Evolutionary conservation across 2,113 vertebrate genomes (phyloP).

Genomic region (Oreochromis tanganicae): DNA sequence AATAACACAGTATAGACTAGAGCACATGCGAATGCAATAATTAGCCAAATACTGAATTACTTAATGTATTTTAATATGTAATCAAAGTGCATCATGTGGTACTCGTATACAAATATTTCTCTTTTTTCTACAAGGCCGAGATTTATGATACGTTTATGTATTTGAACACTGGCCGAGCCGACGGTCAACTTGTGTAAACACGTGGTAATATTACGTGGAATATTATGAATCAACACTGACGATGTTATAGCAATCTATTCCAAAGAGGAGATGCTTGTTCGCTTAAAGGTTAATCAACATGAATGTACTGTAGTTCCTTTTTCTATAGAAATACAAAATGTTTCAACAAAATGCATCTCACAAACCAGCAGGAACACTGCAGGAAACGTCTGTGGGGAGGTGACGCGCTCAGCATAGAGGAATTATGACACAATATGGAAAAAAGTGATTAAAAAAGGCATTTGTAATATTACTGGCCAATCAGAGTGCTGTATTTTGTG

Average conservation of each 20-base stretch:
- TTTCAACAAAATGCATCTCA: conserved; percentile 20
- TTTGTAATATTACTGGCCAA: conserved; percentile 50
- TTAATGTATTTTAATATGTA: conserved; percentile 54
- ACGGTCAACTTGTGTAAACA: conserved; percentile 4
- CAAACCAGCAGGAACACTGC: conserved; percentile 37
- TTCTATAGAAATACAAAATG: conserved; percentile 37
- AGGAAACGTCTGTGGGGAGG: not conserved
- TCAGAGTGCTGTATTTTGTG: conserved; percentile 64
- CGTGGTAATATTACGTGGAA: not conserved
- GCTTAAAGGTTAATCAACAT: not conserved
- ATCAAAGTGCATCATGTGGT: conserved; percentile 32
- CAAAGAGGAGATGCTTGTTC: conserved; percentile 46
- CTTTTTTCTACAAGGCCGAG: conserved; percentile 48
- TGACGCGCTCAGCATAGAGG: not conserved
- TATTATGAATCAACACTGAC: not conserved
- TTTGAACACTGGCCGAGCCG: not conserved
- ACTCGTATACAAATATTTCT: conserved; percentile 21
- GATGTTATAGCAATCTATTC: conserved; percentile 11
- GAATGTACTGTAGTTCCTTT: conserved; percentile 49
- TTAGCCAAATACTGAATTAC: conserved; percentile 28
- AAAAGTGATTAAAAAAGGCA: not conserved
- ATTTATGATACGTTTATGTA: conserved; percentile 30
- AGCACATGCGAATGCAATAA: conserved; percentile 65
- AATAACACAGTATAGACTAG: conserved; percentile 49
- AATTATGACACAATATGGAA: not conserved